phyloP scores from a whole-genome alignment of 1,140 invertebrate genomes.

The Rhynchophorus ferrugineus region DNA sequence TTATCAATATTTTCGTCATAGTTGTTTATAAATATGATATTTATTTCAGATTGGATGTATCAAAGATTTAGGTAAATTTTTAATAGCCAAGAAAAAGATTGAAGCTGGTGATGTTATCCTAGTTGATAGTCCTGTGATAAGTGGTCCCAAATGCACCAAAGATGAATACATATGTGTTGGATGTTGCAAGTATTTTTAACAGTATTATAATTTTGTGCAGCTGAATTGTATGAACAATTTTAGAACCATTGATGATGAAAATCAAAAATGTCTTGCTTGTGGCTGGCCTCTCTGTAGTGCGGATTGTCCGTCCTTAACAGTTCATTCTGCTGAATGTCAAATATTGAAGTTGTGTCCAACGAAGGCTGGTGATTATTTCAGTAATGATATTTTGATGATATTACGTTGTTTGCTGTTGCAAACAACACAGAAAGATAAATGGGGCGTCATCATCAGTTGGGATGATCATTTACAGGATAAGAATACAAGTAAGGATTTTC shows the following conservation, averaged over 20 bases:
- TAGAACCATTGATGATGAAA: not conserved
- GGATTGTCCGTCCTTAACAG: conserved; percentile 51
- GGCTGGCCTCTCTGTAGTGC: conserved; percentile 61
- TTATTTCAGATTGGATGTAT: conserved; percentile 28
- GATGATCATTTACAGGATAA: conserved; percentile 63
- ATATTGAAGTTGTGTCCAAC: conserved; percentile 21
- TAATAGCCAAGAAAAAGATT: conserved; percentile 65
- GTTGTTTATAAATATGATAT: no score
- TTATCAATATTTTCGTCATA: no score
- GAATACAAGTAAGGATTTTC: conserved; percentile 49
- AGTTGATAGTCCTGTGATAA: conserved; percentile 60
- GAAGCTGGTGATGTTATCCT: conserved; percentile 64
- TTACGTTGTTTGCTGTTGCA: conserved; percentile 60
- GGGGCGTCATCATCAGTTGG: conserved; percentile 54
- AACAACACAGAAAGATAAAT: conserved; percentile 52
- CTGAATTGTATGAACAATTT: conserved; percentile 31
- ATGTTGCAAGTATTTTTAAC: conserved; percentile 50
- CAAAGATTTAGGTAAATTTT: conserved; percentile 45
- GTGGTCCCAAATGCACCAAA: conserved; percentile 55
- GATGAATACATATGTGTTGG: conserved; percentile 46
- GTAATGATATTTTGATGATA: conserved; percentile 58
- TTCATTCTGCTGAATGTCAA: conserved; percentile 60
- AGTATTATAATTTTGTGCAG: no score
- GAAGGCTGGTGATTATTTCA: conserved; percentile 29
- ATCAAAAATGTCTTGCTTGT: conserved; percentile 40